Evolutionary conservation across 2,888 invertebrate species (phyloP), one percentile per base, ranked within the genome.

Genomic region (Xestia c-nigrum): DNA sequence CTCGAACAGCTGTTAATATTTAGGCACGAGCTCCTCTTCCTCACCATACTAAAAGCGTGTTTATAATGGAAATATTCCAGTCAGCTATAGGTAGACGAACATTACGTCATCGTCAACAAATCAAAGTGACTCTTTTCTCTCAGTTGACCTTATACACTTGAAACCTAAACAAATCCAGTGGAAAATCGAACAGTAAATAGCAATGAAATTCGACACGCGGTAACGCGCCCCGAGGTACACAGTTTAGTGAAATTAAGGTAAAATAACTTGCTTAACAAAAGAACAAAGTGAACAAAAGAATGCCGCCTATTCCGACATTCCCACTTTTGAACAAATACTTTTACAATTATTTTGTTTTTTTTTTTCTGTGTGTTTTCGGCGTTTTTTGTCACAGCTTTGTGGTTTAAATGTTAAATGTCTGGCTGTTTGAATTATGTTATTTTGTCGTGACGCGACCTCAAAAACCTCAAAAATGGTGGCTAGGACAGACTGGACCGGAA

Each of bases 241-340:
- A 72, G 74, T 81, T 86, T 78, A 80, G 75, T 78, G 76, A 86
- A 88, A 86, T 85, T 83, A 74, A 86, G 77, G 65, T 75, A 67
- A 86, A 88, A 88, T 84, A 86, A 88, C 79, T 88, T 72, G 74
- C 55, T 21, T 21, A 85, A 88, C 85, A 86, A 88, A 87, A 81
- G 87, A 81, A 85, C 87, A 88, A 88, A 87, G 87, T 86, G 75
- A 84, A 87, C 83, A 79, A 87, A 88, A 83, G 87, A 88, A 81
- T 79, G 61, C 47, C 46, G 65, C 31, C 38, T 69, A 72, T 78
- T 50, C 83, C 65, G 19, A 78, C 76, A 87, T 88, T 88, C 83
- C 74, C 67, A 81, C 87, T 88, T 88, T 87, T 61, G 52, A 88
- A 81, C 69, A 85, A 88, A 87, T 81, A 84, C 68, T 87, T 87